A percentile compares a stretch with the other conserved stretches of the same genome.
These are phyloP conservation scores for Nephrotoma appendiculata DNA, from an alignment of 2,888 invertebrate species.

Conservation along the genomic window DNA sequence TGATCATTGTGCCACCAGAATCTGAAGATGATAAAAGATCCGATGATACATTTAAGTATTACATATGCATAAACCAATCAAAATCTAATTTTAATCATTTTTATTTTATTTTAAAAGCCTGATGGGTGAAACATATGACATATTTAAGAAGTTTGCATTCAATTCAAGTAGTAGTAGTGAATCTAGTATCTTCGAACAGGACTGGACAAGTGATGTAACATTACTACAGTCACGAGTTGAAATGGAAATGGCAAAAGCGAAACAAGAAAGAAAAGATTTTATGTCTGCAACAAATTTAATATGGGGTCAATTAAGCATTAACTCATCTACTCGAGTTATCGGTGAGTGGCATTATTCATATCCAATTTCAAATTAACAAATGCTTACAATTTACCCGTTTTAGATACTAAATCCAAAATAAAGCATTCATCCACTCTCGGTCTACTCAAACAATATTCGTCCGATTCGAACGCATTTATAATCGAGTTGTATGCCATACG, in stretches of 20 bases:
- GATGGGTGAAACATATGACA: not conserved
- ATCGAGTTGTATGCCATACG: conserved; percentile 43
- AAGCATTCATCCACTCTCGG: not conserved
- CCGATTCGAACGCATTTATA: conserved; percentile 40
- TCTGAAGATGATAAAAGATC: not conserved
- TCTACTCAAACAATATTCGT: conserved; percentile 25
- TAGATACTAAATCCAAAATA: not conserved
- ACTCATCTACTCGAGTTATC: not conserved
- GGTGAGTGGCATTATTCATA: not conserved
- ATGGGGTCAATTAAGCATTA: not conserved
- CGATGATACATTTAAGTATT: not conserved
- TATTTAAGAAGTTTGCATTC: not conserved
- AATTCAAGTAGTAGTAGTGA: not conserved
- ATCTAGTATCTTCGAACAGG: not conserved
- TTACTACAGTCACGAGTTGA: not conserved
- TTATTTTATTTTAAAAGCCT: not conserved
- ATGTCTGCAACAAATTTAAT: not conserved
- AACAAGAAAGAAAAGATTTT: not conserved
- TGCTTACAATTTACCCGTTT: not conserved
- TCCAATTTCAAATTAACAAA: not conserved
- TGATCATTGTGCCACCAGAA: not conserved
- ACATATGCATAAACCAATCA: not conserved
- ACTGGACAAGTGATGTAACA: not conserved
- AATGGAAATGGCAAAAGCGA: not conserved
- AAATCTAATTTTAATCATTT: not conserved